A percentile compares a stretch with the other conserved stretches of the same genome.
Evolutionary conservation across 1,140 invertebrate species (phyloP).

Genomic region (Sarcophaga peregrina): DNA sequence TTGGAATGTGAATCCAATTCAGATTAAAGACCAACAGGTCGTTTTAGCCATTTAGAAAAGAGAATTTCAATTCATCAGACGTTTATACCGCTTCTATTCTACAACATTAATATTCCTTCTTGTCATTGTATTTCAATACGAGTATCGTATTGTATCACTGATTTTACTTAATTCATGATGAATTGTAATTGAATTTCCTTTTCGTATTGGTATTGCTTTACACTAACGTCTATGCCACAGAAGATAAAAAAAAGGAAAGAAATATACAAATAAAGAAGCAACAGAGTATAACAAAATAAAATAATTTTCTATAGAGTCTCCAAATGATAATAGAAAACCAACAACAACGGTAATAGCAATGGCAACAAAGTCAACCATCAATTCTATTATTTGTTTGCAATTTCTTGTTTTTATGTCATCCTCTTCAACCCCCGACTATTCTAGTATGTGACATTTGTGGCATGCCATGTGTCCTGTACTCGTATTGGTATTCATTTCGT

Average conservation of each 20-base stretch:
- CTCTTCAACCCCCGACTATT: background rate
- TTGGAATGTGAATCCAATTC: too few species aligned
- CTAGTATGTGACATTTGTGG: conserved; percentile 29
- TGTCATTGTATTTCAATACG: background rate
- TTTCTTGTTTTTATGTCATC: background rate
- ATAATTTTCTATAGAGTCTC: conserved; percentile 16
- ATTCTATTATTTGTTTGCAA: conserved; percentile 12
- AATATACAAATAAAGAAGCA: background rate
- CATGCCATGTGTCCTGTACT: conserved; percentile 20
- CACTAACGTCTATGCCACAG: too few species aligned
- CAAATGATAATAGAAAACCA: conserved; percentile 13
- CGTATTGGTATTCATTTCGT: background rate
- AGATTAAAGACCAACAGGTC: too few species aligned
- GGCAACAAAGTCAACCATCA: background rate
- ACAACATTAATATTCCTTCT: too few species aligned
- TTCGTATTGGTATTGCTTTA: conserved; percentile 30
- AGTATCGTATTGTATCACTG: background rate
- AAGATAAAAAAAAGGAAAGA: too few species aligned
- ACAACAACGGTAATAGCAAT: too few species aligned
- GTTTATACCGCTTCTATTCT: too few species aligned
- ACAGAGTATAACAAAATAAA: background rate
- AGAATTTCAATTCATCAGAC: too few species aligned
- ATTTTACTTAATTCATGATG: conserved; percentile 49
- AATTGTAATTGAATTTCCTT: conserved; percentile 52
- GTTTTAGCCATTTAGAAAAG: too few species aligned